Base-by-base conservation (phyloP, 1,140 invertebrate genomes). In the Rhagoletis pomonella region DNA sequence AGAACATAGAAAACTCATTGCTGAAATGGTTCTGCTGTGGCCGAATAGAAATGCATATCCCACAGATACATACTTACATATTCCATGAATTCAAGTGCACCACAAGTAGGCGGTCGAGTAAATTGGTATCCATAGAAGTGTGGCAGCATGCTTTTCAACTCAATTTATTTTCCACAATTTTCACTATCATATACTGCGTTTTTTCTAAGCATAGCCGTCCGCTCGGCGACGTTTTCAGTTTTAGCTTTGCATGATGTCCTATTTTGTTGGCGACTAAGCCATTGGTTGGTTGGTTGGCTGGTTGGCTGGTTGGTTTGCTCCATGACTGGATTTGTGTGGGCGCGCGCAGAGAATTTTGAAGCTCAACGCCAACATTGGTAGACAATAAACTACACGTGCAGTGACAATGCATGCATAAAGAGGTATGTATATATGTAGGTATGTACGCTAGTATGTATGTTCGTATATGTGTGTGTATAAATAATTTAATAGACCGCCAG, bases 401-500 rank as follows among this genome's bases (percentile, higher is more conserved):
- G 12, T 4, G 17, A 62, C 0, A 12, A 62, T 39, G 10, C 44
- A 55, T 1, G 0, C 1, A 9, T 58, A 7, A 17, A 55, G 3
- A 81, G 17, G 7, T 4, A n/a, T 47, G 39, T 69, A 44, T 42
- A 69, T 55, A 50, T n/a, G n/a, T n/a, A n/a, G n/a, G n/a, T n/a
- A n/a, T n/a, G n/a, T n/a, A n/a, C n/a, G n/a, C n/a, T n/a, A n/a
- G n/a, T n/a, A n/a, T n/a, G n/a, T n/a, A n/a, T n/a, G n/a, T n/a
- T n/a, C n/a, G n/a, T n/a, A n/a, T n/a, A n/a, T n/a, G n/a, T n/a
- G n/a, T n/a, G n/a, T 19, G 55, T n/a, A 81, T 81, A 50, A 81
- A 81, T 81, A 73, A 73, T 81, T 81, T 81, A 81, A 81, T 81
- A 81, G 73, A 81, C 44, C 17, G 50, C 55, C 55, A 81, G 50